Percentiles rank a stretch among this genome's conserved stretches.
These are phyloP conservation scores for Morone saxatilis DNA, from an alignment of 2,113 vertebrate genomes.

Conservation along the genomic window DNA sequence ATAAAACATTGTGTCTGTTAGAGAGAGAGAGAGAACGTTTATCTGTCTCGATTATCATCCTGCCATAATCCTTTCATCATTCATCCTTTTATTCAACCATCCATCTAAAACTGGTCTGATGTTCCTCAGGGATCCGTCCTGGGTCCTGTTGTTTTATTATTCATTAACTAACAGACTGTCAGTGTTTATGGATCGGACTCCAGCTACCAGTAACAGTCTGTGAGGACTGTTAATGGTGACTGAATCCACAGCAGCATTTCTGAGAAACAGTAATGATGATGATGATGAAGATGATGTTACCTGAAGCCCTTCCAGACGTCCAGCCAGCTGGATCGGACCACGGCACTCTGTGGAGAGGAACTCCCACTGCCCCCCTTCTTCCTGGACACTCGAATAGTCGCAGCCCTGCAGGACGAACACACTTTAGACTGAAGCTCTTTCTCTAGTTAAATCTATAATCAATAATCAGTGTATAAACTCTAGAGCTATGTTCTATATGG, in stretches of 20 bases:
- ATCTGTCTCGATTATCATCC: not conserved
- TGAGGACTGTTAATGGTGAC: not conserved
- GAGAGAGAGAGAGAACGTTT: constrained; percentile 15
- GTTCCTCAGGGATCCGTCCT: not conserved
- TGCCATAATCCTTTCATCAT: not conserved
- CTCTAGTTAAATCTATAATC: not conserved
- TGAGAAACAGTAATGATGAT: not conserved
- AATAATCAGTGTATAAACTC: too few species aligned
- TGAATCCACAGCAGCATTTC: not conserved
- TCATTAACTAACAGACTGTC: not conserved
- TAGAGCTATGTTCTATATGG: too few species aligned
- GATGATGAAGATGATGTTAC: constrained; percentile 53
- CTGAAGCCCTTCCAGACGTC: constrained; percentile 86
- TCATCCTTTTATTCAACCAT: not conserved
- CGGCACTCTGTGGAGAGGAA: constrained; percentile 42
- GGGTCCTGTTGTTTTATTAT: not conserved
- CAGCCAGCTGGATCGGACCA: constrained; percentile 82
- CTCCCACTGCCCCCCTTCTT: constrained; percentile 53
- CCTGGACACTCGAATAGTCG: constrained; percentile 84
- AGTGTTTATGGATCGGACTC: not conserved
- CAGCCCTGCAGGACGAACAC: constrained; percentile 65
- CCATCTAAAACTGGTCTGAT: not conserved
- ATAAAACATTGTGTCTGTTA: constrained; percentile 81
- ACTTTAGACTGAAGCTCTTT: not conserved
- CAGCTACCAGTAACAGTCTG: not conserved